These are phyloP conservation scores for Zootermopsis nevadensis DNA, from an alignment of 2,888 invertebrate genomes.

Conservation along the genomic window DNA sequence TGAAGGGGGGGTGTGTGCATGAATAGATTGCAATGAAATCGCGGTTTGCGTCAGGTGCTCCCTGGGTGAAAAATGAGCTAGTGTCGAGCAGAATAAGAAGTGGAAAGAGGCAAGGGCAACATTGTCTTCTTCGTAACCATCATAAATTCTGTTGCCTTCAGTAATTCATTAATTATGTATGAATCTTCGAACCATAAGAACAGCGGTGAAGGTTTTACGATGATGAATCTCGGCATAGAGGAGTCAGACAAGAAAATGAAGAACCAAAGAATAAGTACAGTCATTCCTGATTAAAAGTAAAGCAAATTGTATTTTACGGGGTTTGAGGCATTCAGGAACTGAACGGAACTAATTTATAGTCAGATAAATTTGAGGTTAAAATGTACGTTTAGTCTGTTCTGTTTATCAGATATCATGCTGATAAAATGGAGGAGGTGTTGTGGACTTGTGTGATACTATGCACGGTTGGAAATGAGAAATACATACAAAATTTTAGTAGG, in stretches of 20 bases:
- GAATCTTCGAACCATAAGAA: conserved; percentile 29
- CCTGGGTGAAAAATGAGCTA: conserved; percentile 20
- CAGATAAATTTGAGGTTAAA: too few relatives aligned
- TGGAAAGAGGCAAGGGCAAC: not conserved
- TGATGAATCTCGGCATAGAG: conserved; percentile 7
- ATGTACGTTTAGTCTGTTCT: too few relatives aligned
- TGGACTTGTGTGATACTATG: too few relatives aligned
- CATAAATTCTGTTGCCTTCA: conserved; percentile 9
- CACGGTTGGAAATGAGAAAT: too few relatives aligned
- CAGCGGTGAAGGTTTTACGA: conserved; percentile 5
- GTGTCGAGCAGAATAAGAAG: not conserved
- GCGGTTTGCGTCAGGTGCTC: conserved; percentile 6
- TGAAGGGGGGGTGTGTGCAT: too few relatives aligned
- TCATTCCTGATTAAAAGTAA: not conserved
- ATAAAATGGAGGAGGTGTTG: too few relatives aligned
- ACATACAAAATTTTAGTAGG: too few relatives aligned
- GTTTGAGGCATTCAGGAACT: too few relatives aligned
- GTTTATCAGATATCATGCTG: too few relatives aligned
- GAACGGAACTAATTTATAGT: too few relatives aligned
- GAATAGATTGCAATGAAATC: not conserved
- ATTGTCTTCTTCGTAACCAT: not conserved
- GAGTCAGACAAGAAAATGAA: not conserved
- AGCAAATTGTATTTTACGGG: not conserved
- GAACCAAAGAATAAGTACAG: not conserved
- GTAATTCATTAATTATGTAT: conserved; percentile 27